Conservation (phyloP, 2,888 invertebrate genomes). For the Himalopsyche anomala region DNA sequence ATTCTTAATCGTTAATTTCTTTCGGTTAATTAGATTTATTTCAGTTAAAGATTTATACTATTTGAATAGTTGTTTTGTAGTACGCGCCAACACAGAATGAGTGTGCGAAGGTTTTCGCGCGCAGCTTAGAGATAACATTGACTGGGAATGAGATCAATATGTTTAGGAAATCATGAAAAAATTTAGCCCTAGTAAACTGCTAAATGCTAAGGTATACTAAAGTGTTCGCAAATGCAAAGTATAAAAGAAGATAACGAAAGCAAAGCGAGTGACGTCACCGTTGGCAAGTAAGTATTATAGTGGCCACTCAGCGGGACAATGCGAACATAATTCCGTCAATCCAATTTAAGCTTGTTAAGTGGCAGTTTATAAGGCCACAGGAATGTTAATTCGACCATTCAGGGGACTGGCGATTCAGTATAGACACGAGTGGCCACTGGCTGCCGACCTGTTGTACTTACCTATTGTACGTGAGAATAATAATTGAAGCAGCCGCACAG, state of each 20-base stretch:
- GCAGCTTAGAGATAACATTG: too few relatives aligned
- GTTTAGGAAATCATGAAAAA: too few relatives aligned
- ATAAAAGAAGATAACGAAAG: not conserved
- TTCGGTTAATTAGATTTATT: too few relatives aligned
- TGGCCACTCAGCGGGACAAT: conserved; percentile 51
- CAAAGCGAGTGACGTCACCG: not conserved
- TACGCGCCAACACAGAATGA: too few relatives aligned
- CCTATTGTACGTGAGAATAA: not conserved
- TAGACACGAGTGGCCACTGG: conserved; percentile 22
- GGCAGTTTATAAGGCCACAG: conserved; percentile 59
- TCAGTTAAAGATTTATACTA: too few relatives aligned
- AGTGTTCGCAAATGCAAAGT: not conserved
- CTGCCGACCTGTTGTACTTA: not conserved
- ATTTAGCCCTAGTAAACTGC: too few relatives aligned
- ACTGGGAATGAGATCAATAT: too few relatives aligned
- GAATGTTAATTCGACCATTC: conserved; percentile 26
- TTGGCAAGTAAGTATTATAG: not conserved
- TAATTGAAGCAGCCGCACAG: not conserved
- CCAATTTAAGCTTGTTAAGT: conserved; percentile 64
- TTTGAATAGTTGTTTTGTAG: too few relatives aligned
- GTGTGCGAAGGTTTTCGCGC: too few relatives aligned
- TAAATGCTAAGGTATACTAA: not conserved
- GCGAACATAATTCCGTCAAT: conserved; percentile 65
- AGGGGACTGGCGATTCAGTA: conserved; percentile 14
- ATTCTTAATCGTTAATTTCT: too few relatives aligned